phyloP scores from a whole-genome alignment of 1,140 invertebrate genomes.

The Leptinotarsa lineolata region DNA sequence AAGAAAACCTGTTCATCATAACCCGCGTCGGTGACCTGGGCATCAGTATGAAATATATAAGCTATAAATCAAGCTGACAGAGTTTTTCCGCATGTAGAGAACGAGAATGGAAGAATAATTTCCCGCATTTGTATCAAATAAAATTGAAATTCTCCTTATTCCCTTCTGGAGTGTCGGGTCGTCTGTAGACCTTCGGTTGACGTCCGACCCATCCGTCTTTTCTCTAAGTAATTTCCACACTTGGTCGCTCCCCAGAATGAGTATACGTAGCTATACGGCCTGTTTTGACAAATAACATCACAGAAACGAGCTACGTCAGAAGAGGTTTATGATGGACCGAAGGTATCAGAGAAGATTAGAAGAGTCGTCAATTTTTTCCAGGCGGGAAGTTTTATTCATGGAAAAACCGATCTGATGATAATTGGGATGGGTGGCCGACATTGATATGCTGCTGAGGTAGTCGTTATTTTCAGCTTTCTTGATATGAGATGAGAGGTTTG shows the following conservation, averaged over 20 bases:
- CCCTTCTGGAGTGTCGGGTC: slow-evolving; percentile 16
- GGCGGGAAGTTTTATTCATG: too few species aligned
- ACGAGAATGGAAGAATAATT: slow-evolving; percentile 19
- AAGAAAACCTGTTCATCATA: neutral
- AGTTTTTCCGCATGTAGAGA: slow-evolving; percentile 23
- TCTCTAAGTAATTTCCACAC: slow-evolving; percentile 12
- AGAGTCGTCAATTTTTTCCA: too few species aligned
- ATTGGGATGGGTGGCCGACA: too few species aligned
- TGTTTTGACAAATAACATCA: slow-evolving; percentile 6
- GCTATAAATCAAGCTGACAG: slow-evolving; percentile 8
- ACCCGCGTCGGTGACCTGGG: neutral
- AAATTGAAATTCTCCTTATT: slow-evolving; percentile 22
- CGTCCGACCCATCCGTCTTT: slow-evolving; percentile 15
- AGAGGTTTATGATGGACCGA: neutral
- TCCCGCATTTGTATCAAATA: slow-evolving; percentile 17
- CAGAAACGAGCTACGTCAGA: neutral
- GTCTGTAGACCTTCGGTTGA: slow-evolving; percentile 16
- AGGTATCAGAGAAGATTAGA: too few species aligned
- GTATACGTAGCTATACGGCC: neutral
- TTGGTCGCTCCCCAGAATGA: neutral
- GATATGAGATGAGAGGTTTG: too few species aligned
- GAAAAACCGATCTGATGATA: too few species aligned
- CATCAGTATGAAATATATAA: slow-evolving; percentile 4
- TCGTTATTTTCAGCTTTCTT: too few species aligned
- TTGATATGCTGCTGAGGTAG: too few species aligned